A percentile compares a stretch with the other conserved stretches of the same genome.
Conservation (phyloP, 64 coral and sea anemone genomes). For the Catalaphyllia jardinei region DNA sequence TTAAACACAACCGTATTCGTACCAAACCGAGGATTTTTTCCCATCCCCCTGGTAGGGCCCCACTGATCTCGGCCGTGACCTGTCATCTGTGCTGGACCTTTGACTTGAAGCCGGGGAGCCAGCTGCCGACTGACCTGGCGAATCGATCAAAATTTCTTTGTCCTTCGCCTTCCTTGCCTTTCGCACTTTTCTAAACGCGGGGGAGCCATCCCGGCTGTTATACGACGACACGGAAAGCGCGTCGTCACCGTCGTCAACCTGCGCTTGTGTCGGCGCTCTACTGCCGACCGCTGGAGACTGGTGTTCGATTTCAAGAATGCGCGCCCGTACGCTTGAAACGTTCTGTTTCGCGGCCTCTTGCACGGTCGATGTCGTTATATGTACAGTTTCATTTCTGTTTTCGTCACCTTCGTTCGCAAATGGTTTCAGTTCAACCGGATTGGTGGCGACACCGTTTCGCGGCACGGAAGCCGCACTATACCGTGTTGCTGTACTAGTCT, state of each 20-base stretch:
- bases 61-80: constrained; percentile 4
- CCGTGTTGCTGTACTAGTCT: not conserved
- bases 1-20: constrained; percentile 37
- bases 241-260: constrained; percentile 3
- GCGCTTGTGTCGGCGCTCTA: not conserved
- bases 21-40: constrained; percentile 41
- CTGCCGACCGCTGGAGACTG: not conserved
- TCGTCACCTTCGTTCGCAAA: constrained; percentile 18
- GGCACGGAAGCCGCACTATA: not conserved
- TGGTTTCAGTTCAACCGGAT: constrained; percentile 1
- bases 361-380: not conserved
- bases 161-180: constrained; percentile 30
- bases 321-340: constrained; percentile 16
- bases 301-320: constrained; percentile 17
- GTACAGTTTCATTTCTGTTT: constrained; percentile 18
- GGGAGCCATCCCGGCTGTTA: constrained; percentile 4
- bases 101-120: not conserved
- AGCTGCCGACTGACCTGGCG: not conserved
- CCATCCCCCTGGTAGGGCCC: not conserved
- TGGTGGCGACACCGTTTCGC: not conserved
- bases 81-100: constrained; percentile 1
- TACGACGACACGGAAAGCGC: constrained; percentile 11
- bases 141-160: constrained; percentile 33
- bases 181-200: constrained; percentile 3
- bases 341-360: constrained; percentile 11